Evolutionary conservation across 2,888 invertebrate genomes (phyloP).

Genomic region (Malthinus seriepunctatus): DNA sequence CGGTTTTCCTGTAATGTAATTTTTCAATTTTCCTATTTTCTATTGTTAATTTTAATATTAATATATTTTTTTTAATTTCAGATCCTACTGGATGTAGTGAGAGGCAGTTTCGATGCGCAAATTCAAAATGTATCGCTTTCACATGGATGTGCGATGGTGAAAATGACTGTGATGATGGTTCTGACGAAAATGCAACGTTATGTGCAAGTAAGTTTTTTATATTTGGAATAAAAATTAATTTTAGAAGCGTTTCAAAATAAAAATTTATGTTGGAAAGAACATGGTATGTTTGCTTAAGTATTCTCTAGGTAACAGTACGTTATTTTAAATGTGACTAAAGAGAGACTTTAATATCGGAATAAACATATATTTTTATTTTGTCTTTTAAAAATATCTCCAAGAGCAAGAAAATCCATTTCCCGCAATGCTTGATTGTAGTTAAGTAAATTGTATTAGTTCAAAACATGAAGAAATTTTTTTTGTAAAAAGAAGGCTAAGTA

Average conservation of each 20-base stretch:
- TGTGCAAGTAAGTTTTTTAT: slow-evolving; percentile 65
- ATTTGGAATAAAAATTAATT: too few relatives aligned
- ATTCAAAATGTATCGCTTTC: slow-evolving; percentile 75
- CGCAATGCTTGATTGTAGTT: not conserved
- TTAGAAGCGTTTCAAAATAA: too few relatives aligned
- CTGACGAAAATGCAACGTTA: slow-evolving; percentile 75
- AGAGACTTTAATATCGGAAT: not conserved
- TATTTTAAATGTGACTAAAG: slow-evolving; percentile 5
- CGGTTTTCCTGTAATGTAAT: too few relatives aligned
- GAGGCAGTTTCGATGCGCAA: slow-evolving; percentile 76
- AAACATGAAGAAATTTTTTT: not conserved
- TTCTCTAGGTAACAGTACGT: slow-evolving; percentile 2
- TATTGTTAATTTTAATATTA: too few relatives aligned
- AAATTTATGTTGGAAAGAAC: too few relatives aligned
- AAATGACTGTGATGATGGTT: slow-evolving; percentile 78
- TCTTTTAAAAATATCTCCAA: not conserved
- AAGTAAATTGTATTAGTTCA: not conserved
- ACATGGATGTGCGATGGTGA: slow-evolving; percentile 79
- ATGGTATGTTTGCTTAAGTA: not conserved
- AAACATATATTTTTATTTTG: not conserved
- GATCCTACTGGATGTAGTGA: slow-evolving; percentile 60
- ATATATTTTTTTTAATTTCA: slow-evolving; percentile 32
- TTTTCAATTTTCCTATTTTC: too few relatives aligned
- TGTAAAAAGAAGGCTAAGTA: not conserved
- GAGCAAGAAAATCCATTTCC: not conserved